phyloP scores from a whole-genome alignment of 1,140 invertebrate species.

The Anastatus disparis region DNA sequence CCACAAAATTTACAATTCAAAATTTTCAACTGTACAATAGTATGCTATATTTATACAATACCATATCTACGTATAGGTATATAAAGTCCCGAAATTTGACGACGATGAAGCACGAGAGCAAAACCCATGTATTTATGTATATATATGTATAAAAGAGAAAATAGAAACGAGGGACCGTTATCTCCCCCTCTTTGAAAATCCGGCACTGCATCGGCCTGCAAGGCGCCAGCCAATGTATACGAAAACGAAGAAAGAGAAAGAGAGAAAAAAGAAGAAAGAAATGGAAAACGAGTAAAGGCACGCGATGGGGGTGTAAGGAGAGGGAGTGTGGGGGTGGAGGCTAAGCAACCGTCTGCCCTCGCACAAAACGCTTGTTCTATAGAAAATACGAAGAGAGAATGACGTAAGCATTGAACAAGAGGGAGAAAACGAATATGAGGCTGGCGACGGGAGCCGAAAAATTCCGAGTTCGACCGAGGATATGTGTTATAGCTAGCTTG shows the following conservation, averaged over 20 bases:
- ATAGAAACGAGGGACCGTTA: background rate
- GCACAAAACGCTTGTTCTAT: no score
- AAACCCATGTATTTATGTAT: no score
- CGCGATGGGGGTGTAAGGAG: background rate
- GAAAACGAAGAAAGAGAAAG: background rate
- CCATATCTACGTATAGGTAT: background rate
- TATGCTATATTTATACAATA: no score
- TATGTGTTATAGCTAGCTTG: background rate
- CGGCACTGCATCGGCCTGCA: background rate
- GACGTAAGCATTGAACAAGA: constrained; percentile 35
- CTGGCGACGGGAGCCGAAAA: constrained; percentile 38
- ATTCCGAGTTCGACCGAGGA: constrained; percentile 20
- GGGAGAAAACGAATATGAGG: background rate
- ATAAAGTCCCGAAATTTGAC: background rate
- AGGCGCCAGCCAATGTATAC: background rate
- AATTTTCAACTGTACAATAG: no score
- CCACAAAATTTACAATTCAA: no score
- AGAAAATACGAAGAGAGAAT: constrained; percentile 18
- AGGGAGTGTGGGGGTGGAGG: background rate
- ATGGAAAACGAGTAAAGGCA: background rate
- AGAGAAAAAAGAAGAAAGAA: background rate
- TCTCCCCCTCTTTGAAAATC: background rate
- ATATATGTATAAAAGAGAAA: no score
- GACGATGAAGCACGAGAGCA: background rate
- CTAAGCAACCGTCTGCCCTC: background rate